phyloP scores from a whole-genome alignment of 2,113 vertebrate species.

The Terrapene triunguis region DNA sequence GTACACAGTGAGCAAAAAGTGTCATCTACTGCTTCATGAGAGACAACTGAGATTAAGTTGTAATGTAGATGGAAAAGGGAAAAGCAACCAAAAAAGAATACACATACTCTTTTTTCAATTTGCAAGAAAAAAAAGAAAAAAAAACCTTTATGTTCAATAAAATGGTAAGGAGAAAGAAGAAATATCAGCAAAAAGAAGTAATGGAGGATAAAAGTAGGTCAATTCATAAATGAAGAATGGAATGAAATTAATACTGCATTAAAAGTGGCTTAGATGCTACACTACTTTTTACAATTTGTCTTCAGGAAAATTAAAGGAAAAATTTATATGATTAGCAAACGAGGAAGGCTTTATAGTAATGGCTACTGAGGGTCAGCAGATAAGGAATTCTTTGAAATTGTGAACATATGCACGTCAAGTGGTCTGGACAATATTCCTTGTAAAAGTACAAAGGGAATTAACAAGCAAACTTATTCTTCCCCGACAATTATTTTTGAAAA shows the following conservation, averaged over 20 bases:
- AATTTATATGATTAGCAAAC: constrained; percentile 14
- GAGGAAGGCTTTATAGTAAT: neutral
- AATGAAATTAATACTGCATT: constrained; percentile 25
- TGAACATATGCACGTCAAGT: constrained; percentile 3
- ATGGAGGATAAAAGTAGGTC: constrained; percentile 47
- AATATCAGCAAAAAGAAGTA: constrained; percentile 29
- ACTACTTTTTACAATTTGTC: constrained; percentile 5
- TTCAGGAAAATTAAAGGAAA: neutral
- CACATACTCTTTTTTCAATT: neutral
- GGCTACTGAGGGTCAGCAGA: neutral
- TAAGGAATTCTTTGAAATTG: neutral
- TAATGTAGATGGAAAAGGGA: neutral
- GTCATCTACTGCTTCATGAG: neutral
- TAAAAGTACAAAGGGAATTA: neutral
- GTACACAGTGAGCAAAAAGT: neutral
- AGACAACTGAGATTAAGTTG: neutral
- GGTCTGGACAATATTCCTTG: neutral
- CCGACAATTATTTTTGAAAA: constrained; percentile 9
- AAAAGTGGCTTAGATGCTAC: neutral
- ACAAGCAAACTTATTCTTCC: neutral
- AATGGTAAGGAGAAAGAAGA: neutral
- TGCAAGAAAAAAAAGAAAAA: constrained; percentile 11
- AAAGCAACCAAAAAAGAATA: neutral
- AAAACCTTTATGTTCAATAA: neutral
- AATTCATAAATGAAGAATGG: constrained; percentile 35